Evolutionary conservation across 2,797 vertebrate species (phyloP), one percentile per base, ranked within the genome.

Genomic region (Leptoclinus maculatus): DNA sequence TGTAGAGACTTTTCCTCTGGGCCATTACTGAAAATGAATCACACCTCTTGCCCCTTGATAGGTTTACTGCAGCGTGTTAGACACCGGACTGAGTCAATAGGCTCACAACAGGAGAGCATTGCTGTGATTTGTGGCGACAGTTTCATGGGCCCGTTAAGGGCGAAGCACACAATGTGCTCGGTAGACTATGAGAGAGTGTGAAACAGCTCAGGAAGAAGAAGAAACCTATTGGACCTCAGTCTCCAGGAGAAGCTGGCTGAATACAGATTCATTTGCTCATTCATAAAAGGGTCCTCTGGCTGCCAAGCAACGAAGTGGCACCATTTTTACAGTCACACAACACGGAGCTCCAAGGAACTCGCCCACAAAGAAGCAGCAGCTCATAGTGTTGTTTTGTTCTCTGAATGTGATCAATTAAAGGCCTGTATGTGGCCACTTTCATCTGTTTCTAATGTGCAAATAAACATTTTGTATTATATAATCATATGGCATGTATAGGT

Each of bases 61-160:
- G 64, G n/a, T 80, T 78, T 74, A 66, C 64, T 58, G 65, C 60
- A 21, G 43, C 27, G 47, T 27, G 39, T 74, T 66, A 23, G 47
- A 43, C 36, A 23, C 19, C 2, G 1, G 41, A 39, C 57, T 5
- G 74, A 74, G 70, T 71, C 70, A 32, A 69, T 43, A 69, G 59
- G 51, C 47, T 63, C 34, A 10, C 51, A 82, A 54, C 34, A 58
- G 60, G 57, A 2, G 39, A 84, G 59, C 23, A 2, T 0, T 16
- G 69, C 72, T 45, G 68, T 78, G 66, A 84, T 86, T 76, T 86
- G 87, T 76, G 65, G 68, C 0, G 79, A 71, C 74, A 78, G 57
- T 68, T 80, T 80, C 19, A 73, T 59, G 1, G 39, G 63, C 54
- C 75, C 2, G 29, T 77, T 81, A 63, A 76, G 78, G 27, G 54